Evolutionary conservation across 1,140 invertebrate genomes (phyloP), one percentile per base, ranked within the genome.

Genomic region (Proales similis): DNA sequence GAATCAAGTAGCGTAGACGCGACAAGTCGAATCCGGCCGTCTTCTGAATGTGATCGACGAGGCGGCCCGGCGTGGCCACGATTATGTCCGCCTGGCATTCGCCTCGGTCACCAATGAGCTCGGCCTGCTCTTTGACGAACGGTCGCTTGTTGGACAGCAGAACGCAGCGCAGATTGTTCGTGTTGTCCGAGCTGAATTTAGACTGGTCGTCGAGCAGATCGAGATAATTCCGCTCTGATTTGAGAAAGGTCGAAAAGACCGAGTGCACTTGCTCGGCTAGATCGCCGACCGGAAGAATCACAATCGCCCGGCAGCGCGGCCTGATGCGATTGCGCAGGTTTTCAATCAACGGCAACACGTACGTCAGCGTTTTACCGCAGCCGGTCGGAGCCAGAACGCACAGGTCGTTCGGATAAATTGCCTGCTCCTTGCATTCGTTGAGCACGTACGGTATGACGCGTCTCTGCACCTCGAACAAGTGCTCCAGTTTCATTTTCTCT

Each of bases 321-420:
- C 14, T 63, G 5, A 47, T 27, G 11, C 33, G 39, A 26, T 11
- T 48, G 20, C 38, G 36, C 24, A 63, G 36, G 49, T n/a, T 32
- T 24, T 96, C 87, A 45, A 98, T 78, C 46, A 96, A 84, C 11
- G 93, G 93, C 57, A 97, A 75, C 63, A 88, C 87, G 81, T 89
- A 97, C 4, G 90, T 84, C 46, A 97, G 75, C 1, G 93, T 97
- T 80, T 98, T 98, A 7, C 93, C 93, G 81, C 90, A 94, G 9
- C 93, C 94, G 12, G 94, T 98, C 19, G 92, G 90, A 38, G 92
- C 90, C 20, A 90, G 93, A 32, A 97, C 86, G 78, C 92, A 96
- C n/a, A 94, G 79, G 74, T 98, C 93, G 66, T 83, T 80, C 0
- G 86, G 84, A 73, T 85, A 82, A 65, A 45, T 27, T 12, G 57